Percentiles rank a stretch among this genome's conserved stretches.
Conservation (phyloP, 2,888 invertebrate species). For the Timema podura region DNA sequence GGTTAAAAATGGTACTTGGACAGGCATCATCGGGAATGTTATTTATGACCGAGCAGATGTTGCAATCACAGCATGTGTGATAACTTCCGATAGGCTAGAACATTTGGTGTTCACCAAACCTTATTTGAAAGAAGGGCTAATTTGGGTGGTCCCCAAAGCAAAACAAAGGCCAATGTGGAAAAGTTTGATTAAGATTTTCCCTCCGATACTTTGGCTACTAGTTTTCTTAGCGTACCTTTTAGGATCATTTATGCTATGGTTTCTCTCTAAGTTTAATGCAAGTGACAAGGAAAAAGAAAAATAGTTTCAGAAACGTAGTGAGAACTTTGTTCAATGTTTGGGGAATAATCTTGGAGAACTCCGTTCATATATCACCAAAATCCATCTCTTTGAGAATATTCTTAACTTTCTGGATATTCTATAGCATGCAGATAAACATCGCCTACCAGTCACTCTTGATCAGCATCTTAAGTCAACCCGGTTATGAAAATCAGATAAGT, state of each 20-base stretch:
- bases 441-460: slow-evolving; percentile 20
- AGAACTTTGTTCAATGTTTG: neutral
- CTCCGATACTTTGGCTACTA: neutral
- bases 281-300: no score
- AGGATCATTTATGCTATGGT: neutral
- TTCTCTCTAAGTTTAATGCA: neutral
- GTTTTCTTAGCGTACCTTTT: neutral
- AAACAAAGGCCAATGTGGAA: neutral
- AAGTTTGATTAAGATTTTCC: slow-evolving; percentile 1
- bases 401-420: slow-evolving; percentile 1
- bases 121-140: neutral
- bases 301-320: no score
- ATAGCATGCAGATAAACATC: slow-evolving; percentile 19
- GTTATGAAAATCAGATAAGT: slow-evolving; percentile 10
- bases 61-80: neutral
- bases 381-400: neutral
- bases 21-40: slow-evolving; percentile 11
- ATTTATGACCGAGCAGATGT: neutral
- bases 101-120: neutral
- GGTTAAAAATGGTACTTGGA: neutral
- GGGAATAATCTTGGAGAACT: neutral
- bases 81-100: neutral
- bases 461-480: slow-evolving; percentile 18
- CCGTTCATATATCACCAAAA: neutral
- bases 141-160: neutral